Base-by-base conservation (phyloP, 2,888 invertebrate genomes). In the Odontocerum albicorne region DNA sequence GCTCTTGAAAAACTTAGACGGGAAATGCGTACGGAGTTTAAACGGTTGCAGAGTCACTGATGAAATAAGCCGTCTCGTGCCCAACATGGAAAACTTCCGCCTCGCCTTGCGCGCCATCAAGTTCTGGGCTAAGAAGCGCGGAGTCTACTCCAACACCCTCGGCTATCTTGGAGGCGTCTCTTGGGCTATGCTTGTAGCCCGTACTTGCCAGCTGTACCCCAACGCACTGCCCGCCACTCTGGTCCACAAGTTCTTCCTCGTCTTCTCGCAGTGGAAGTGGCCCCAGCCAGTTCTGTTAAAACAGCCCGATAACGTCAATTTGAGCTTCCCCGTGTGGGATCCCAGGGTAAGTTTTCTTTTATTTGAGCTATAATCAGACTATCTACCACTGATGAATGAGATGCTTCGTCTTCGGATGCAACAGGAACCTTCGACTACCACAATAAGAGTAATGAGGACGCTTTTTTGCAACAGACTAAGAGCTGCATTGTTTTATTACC, bases 211-310 rank as follows among this genome's bases (percentile, higher is more conserved):
- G 72, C 77, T 99, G 31, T 99, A 99, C 77, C 99, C 99, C 3
- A 96, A 96, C 74, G 98, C 98, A 1, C 85, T 90, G 22, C 91
- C 98, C 0, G 90, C 97, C 2, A 96, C 95, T 0, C 76, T 99
- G 62, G 90, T 99, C 49, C 92, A 97, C 73, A 98, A 98, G 74
- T 98, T 99, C 81, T 99, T 99, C 79, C 83, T 97, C 49, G 96
- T 99, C 8, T 98, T 96, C 75, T 93, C 94, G 31, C 90, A 92
- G 70, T 99, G 99, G 98, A 92, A 95, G 69, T 99, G 99, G 99
- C 99, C 99, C 1, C 93, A 95, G 69, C 99, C 99, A 0, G 96
- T 99, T 8, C 75, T 98, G 62, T 81, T 99, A 13, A 97, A 96
- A 69, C 92, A 93, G 65, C 92, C 94, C 0, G 90, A 91, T 60